These are phyloP conservation scores for Conomelus anceps DNA, from an alignment of 2,888 invertebrate species.

Conservation along the genomic window DNA sequence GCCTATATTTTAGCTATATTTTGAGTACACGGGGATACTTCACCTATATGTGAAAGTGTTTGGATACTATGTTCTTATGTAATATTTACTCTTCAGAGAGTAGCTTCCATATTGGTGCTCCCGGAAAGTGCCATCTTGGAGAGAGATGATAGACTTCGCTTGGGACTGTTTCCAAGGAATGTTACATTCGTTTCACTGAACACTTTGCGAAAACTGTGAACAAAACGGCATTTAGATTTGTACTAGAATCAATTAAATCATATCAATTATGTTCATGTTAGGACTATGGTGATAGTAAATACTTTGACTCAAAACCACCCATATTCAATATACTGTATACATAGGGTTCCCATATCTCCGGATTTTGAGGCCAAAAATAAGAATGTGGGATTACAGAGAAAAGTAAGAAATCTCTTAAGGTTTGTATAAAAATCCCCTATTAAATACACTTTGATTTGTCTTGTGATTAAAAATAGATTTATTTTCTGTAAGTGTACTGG, in stretches of 20 bases:
- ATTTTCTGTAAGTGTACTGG: no score
- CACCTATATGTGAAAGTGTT: not conserved
- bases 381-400: no score
- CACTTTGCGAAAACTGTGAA: constrained; percentile 75
- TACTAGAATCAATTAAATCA: constrained; percentile 13
- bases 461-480: no score
- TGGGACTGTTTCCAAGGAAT: constrained; percentile 60
- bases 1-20: not conserved
- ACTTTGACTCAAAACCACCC: no score
- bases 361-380: no score
- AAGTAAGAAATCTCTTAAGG: no score
- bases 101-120: constrained; percentile 33
- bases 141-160: constrained; percentile 70
- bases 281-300: no score
- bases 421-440: no score
- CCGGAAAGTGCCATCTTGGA: constrained; percentile 62
- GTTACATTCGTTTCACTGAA: constrained; percentile 62
- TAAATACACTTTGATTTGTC: no score
- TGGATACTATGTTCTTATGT: not conserved
- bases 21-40: not conserved
- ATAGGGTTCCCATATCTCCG: no score
- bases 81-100: constrained; percentile 9
- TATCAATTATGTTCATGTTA: no score
- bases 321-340: no score
- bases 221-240: constrained; percentile 35